phyloP scores from a whole-genome alignment of 2,113 vertebrate species.

The Arizona elegans region DNA sequence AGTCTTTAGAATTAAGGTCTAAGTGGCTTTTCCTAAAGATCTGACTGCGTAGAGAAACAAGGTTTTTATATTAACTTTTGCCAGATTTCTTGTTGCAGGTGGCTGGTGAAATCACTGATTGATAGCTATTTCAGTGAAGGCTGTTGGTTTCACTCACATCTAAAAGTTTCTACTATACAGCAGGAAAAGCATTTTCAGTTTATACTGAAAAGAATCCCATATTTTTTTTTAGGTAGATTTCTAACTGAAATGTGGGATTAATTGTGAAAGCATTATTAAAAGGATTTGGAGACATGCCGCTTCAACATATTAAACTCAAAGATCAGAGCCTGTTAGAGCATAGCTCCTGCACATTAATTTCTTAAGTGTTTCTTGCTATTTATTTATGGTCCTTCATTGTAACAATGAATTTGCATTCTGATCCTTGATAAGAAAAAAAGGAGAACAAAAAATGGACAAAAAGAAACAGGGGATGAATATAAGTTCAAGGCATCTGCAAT shows the following conservation, averaged over 20 bases:
- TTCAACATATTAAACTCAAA: not conserved
- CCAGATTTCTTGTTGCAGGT: not conserved
- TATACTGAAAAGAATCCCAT: not conserved
- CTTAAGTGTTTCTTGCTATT: not conserved
- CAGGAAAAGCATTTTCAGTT: not conserved
- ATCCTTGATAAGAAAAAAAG: not conserved
- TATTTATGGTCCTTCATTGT: not conserved
- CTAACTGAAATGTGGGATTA: not conserved
- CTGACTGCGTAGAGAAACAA: not conserved
- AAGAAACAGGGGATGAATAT: not conserved
- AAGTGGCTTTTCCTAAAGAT: slow-evolving; percentile 18
- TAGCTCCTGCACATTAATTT: not conserved
- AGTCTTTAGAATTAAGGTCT: slow-evolving; percentile 11
- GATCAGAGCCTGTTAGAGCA: not conserved
- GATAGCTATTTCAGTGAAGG: not conserved
- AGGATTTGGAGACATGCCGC: not conserved
- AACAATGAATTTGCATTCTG: not conserved
- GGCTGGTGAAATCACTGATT: not conserved
- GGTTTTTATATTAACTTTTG: not conserved
- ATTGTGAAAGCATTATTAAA: not conserved
- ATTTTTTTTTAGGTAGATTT: not conserved
- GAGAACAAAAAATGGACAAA: not conserved
- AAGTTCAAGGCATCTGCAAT: not conserved
- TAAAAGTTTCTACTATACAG: not conserved
- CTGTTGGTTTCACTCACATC: not conserved